Evolutionary conservation across 2,113 vertebrate genomes (phyloP), one percentile per base, ranked within the genome.

Genomic region (Gadus chalcogrammus): DNA sequence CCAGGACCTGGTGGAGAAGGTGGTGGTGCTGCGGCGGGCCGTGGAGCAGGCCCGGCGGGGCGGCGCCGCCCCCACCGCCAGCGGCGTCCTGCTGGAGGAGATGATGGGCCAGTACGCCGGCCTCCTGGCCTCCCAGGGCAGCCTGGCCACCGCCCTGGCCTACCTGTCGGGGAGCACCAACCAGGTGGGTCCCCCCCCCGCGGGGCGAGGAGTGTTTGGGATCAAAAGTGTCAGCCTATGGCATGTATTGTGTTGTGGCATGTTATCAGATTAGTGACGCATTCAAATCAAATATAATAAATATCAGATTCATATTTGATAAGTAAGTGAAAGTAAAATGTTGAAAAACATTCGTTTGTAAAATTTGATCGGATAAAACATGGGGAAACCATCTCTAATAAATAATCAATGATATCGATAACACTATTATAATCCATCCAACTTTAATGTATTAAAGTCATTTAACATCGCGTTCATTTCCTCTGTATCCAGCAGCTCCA

Each of bases 1-100:
- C 42, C 79, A 93, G 97, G 95, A 98, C 89, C 91, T 99, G 69
- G 95, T 99, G 76, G 97, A 99, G 88, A 99, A 99, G 81, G 95
- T 99, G 0, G 92, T 98, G 77, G 94, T 99, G 52, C 84, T 99
- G 31, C 93, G 92, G 31, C 94, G 88, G 67, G 96, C 97, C 0
- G 95, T 97, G 12, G 93, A 96, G 74, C 92, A 91, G 77, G 94
- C 92, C 0, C 94, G 92, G 69, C 82, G 86, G 6, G 73, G 82
- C 17, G 91, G 93, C 31, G 42, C 9, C 42, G 42, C 42, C 11
- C 78, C 92, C 0, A 79, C 86, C 0, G 84, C 91, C 1, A 88
- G 96, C 1, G 97, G 95, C 5, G 64, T 87, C 35, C 89, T 96
- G 27, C 71, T 97, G 79, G 96, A 94, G 0, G 94, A 97, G 85